Base-by-base conservation (phyloP, 2,888 invertebrate species). In the Fragum whitleyi region DNA sequence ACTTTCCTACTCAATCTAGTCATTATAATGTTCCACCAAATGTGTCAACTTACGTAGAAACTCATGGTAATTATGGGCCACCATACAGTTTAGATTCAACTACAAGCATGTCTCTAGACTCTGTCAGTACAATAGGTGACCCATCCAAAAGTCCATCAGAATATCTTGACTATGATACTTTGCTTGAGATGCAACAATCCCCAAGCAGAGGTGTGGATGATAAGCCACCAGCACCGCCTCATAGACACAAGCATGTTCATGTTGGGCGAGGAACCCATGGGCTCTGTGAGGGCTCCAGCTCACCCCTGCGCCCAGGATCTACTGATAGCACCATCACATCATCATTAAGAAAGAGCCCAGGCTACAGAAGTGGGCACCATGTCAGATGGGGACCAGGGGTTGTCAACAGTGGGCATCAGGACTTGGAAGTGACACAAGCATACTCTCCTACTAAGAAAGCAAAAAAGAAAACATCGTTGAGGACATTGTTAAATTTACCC, bases 321-420 rank as follows among this genome's bases (percentile, higher is more conserved):
- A 53, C 68, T 14, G 79, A 77, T 9, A 79, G 81, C 68, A 39
- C 57, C n/a, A 81, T 81, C 69, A 85, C 79, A 53, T 85, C 81
- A 47, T 85, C 81, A 28, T 32, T 85, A 26, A 75, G 84, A 26
- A 85, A 85, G 65, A 85, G 84, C 57, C 84, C 84, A 28, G 81
- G 81, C 29, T 73, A 79, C 28, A 39, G 42, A 16, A 65, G 42
- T 65, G 79, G 81, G 7, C 84, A 85, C 70, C 84, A 74, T 79
- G 84, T 85, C 6, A 70, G 81, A 57, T 85, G 84, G 84, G 84
- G 75, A 16, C 84, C 84, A 29, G 81, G 75, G 11, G 84, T 85
- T 16, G 74, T 67, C 36, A 81, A 77, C 32, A 79, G 81, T 53
- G 55, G 73, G 6, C 73, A 75, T n/a, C 59, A 57, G n/a, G 39